Evolutionary conservation across 2,888 invertebrate species (phyloP).

Genomic region (Bellardia pandia): DNA sequence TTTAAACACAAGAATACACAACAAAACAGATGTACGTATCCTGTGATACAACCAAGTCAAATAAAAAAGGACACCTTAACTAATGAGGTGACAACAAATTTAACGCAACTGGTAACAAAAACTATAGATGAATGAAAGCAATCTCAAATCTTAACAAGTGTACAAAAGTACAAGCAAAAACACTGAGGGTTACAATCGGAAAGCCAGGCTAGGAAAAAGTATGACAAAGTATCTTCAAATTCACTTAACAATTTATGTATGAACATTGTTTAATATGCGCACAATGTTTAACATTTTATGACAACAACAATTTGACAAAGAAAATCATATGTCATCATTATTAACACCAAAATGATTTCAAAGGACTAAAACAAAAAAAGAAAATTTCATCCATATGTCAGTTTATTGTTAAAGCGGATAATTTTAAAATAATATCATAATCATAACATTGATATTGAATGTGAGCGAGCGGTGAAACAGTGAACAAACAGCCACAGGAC

Average conservation of each 20-base stretch:
- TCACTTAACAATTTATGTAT: constrained; percentile 78
- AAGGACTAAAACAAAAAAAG: constrained; percentile 74
- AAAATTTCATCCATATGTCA: constrained; percentile 82
- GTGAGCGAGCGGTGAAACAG: constrained; percentile 6
- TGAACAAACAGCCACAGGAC: constrained; percentile 40
- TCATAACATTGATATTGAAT: constrained; percentile 77
- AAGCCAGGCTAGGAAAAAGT: constrained; percentile 75
- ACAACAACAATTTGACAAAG: constrained; percentile 79
- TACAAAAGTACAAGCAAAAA: constrained; percentile 29
- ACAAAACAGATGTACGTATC: constrained; percentile 74
- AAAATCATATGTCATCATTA: constrained; percentile 84
- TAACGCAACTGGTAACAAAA: constrained; percentile 78
- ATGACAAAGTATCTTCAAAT: constrained; percentile 78
- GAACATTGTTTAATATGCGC: constrained; percentile 53
- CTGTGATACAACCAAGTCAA: constrained; percentile 52
- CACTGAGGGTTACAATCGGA: constrained; percentile 35
- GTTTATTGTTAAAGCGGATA: constrained; percentile 80
- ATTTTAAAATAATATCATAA: constrained; percentile 83
- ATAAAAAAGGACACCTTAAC: constrained; percentile 76
- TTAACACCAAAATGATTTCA: constrained; percentile 84
- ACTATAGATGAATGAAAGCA: neutral
- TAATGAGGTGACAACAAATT: constrained; percentile 83
- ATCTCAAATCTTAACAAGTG: constrained; percentile 65
- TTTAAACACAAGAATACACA: constrained; percentile 29
- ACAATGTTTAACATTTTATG: constrained; percentile 71